Percentiles rank a stretch among this genome's conserved stretches.
Evolutionary conservation across 35 echinoderm and acorn worm species (phyloP).

Genomic region (Antedon bifida): DNA sequence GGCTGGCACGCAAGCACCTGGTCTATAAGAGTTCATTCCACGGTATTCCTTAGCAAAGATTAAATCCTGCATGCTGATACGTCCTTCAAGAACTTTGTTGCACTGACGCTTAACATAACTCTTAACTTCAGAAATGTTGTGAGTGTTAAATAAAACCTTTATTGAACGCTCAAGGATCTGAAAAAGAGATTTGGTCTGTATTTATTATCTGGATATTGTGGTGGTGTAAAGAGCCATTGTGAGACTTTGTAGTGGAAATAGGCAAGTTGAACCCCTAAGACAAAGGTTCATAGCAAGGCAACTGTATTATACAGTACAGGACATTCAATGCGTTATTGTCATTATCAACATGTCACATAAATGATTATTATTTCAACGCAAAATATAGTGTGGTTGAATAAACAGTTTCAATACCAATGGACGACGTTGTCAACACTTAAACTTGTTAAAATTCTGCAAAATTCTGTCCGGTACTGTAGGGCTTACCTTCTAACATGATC

Average conservation of each 20-base stretch:
- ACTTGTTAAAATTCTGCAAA: no score
- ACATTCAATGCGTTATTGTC: no score
- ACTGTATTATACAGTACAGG: no score
- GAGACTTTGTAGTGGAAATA: not conserved
- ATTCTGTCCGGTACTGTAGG: not conserved
- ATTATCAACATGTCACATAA: no score
- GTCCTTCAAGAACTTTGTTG: conserved; percentile 75
- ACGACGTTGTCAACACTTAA: no score
- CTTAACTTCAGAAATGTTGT: conserved; percentile 81
- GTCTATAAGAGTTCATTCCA: conserved; percentile 49
- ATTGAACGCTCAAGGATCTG: conserved; percentile 84
- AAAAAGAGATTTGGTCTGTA: no score
- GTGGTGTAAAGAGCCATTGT: not conserved
- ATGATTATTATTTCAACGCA: no score
- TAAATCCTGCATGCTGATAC: conserved; percentile 64
- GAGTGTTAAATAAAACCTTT: conserved; percentile 85
- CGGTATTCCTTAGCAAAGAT: conserved; percentile 96
- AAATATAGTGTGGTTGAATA: no score
- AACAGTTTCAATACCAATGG: no score
- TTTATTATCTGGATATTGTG: not conserved
- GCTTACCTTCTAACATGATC: no score
- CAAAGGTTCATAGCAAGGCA: no score
- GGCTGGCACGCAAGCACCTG: conserved; percentile 64
- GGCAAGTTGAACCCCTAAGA: no score
- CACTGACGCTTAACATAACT: conserved; percentile 84